Conservation (phyloP, 2,113 vertebrate species). For the Crotalus viridis region DNA sequence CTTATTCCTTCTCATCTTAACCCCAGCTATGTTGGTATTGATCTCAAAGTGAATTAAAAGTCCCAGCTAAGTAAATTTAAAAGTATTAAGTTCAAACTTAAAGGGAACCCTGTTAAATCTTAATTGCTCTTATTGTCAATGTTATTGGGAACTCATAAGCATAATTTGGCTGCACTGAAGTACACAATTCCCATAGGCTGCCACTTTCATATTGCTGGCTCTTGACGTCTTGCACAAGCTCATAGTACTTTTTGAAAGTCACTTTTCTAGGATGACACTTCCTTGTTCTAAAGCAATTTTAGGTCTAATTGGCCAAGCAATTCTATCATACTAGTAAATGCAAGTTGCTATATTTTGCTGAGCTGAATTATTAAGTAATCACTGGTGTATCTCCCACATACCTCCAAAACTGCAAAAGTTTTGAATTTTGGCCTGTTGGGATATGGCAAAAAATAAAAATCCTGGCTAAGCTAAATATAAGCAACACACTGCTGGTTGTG, state of each 20-base stretch:
- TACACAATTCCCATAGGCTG: not conserved
- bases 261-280: not conserved
- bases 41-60: not conserved
- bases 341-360: not conserved
- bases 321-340: not conserved
- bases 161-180: not conserved
- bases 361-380: not conserved
- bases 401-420: not conserved
- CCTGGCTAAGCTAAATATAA: not conserved
- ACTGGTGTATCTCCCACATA: not conserved
- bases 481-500: not conserved
- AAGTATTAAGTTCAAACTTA: not conserved
- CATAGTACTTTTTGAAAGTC: not conserved
- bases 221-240: not conserved
- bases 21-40: not conserved
- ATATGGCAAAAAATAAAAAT: not conserved
- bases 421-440: not conserved
- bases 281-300: not conserved
- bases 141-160: not conserved
- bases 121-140: not conserved
- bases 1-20: not conserved
- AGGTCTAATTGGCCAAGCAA: not conserved
- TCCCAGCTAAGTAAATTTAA: not conserved
- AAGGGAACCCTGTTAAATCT: not conserved
- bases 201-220: not conserved